A percentile compares a stretch with the other conserved stretches of the same genome.
Conservation (phyloP, 2,113 vertebrate species). For the Lutjanus erythropterus region DNA sequence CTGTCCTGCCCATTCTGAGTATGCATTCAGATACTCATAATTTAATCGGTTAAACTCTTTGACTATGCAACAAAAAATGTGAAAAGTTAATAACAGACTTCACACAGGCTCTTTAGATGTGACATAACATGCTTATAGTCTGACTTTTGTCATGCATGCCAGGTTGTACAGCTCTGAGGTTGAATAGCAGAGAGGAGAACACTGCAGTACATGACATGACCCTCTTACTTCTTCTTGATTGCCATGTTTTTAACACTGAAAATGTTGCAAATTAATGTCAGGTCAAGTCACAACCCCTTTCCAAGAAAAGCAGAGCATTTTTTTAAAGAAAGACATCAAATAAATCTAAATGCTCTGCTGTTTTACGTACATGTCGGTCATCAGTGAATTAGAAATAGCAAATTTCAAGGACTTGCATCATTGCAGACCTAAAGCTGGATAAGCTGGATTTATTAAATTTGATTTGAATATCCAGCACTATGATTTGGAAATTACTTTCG, state of each 20-base stretch:
- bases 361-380: constrained; percentile 31
- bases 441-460: constrained; percentile 55
- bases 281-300: not conserved
- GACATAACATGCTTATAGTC: not conserved
- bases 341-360: constrained; percentile 26
- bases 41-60: too few species aligned
- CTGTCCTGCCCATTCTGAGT: too few species aligned
- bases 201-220: not conserved
- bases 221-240: not conserved
- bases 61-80: too few species aligned
- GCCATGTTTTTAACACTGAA: not conserved
- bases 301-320: constrained; percentile 27
- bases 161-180: not conserved
- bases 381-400: constrained; percentile 51
- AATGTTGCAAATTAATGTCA: not conserved
- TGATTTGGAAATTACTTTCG: constrained; percentile 26
- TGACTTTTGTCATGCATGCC: not conserved
- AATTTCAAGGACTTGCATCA: constrained; percentile 71
- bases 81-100: too few species aligned
- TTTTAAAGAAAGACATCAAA: constrained; percentile 41
- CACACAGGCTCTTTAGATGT: too few species aligned
- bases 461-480: constrained; percentile 56
- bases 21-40: too few species aligned
- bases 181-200: not conserved
- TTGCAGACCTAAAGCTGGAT: constrained; percentile 40